Base-by-base conservation (phyloP, 2,888 invertebrate genomes). In the Bursaphelenchus okinawaensis region DNA sequence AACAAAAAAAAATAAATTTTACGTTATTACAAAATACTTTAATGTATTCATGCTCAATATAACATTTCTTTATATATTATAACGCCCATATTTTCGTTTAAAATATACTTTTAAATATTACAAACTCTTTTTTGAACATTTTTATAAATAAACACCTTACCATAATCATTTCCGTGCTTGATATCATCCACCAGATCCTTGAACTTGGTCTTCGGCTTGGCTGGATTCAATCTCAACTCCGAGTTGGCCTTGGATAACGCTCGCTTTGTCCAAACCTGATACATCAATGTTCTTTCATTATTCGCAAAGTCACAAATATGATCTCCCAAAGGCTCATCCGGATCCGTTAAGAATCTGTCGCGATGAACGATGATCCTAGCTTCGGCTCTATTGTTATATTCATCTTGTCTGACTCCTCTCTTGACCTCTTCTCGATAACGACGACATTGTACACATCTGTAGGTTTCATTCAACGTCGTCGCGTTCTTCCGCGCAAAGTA, bases 241-340 rank as follows among this genome's bases (percentile, higher is more conserved):
- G 71, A 68, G 55, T 69, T 72, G 4, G 69, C 69, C 27, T 62
- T 59, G 9, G 51, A n/a, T 29, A 69, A 67, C n/a, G 69, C 69
- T 8, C 69, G 51, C 24, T 68, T 56, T 16, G 20, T 23, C 66
- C 66, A 66, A 27, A 66, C 66, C 3, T 50, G 51, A 20, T 62
- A 31, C 20, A 55, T 26, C 9, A 52, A 23, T n/a, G 62, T 62
- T 12, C 62, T 27, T 20, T 68, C 66, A 40, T 66, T 65, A 8
- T 65, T 24, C 58, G 72, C 71, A 27, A 69, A 69, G 50, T 71
- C 31, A 50, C 69, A 69, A n/a, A 69, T 68, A 51, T 69, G 68
- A 12, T 52, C 62, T n/a, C 69, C 69, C 20, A 68, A 56, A 12
- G 69, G 69, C 22, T 54, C 50, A 52, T 69, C 69, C 3, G 69